Base-by-base conservation (phyloP, 1,140 invertebrate species). In the Lucilia sericata region DNA sequence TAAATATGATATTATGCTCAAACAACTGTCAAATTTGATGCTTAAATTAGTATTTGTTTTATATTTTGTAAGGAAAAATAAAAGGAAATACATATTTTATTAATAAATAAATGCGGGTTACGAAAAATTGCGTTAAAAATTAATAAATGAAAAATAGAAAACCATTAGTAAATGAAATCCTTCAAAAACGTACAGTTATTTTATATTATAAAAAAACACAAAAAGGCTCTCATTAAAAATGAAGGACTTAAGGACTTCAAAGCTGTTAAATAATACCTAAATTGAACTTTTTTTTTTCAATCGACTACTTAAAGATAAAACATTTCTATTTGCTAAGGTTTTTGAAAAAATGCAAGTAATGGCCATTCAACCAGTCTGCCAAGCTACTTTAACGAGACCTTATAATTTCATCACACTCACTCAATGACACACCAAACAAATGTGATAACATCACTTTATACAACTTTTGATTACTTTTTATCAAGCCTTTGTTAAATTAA, bases 41-140 rank as follows among this genome's bases (percentile, higher is more conserved):
- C n/a, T n/a, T n/a, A n/a, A n/a, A n/a, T n/a, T n/a, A n/a, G n/a
- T n/a, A n/a, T n/a, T n/a, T n/a, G n/a, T n/a, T 42, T 42, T 42
- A 42, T 42, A 42, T 42, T 42, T 42, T 42, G 42, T 7, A 42
- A 8, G 42, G 2, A 8, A 42, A 8, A 42, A 42, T 8, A 42
- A 42, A 36, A 4, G 36, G n/a, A n/a, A 36, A 36, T 36, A 4
- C 5, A 42, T 60, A n/a, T 60, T n/a, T 60, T 14, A 60, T 60
- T 60, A 60, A 60, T 60, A 60, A 60, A 60, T 60, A 60, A 60
- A 60, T n/a, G 7, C 14, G 55, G 55, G 55, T n/a, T 60, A 60
- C 14, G 55, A 60, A 60, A 60, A 13, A 4, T 36, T 4, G 3
- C 8, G 36, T 36, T 36, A 36, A 36, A 4, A 4, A 36, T 36